Evolutionary conservation across 2,888 invertebrate genomes (phyloP).

Genomic region (Lepidochrysops patricia): DNA sequence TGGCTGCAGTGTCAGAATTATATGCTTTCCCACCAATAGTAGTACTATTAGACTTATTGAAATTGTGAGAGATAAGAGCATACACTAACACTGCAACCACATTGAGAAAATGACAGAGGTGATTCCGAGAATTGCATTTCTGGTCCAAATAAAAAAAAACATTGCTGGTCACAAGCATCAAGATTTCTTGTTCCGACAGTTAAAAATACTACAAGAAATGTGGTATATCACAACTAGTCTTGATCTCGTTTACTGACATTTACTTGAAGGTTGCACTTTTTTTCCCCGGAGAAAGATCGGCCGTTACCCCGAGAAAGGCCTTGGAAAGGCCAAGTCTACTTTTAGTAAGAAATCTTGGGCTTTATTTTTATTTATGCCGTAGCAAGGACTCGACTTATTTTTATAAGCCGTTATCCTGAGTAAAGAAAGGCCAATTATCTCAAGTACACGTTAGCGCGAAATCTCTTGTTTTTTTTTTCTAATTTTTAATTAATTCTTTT

Average conservation of each 20-base stretch:
- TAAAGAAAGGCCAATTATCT: no score
- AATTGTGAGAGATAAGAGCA: no score
- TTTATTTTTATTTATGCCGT: not conserved
- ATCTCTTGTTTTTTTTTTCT: not conserved
- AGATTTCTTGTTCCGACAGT: not conserved
- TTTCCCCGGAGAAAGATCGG: constrained; percentile 59
- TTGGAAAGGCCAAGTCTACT: constrained; percentile 30
- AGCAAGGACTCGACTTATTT: no score
- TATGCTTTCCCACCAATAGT: no score
- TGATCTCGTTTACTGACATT: constrained; percentile 32
- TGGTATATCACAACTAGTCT: constrained; percentile 22
- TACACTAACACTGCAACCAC: no score
- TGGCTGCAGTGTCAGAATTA: no score
- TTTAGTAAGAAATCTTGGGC: not conserved
- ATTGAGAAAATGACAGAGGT: no score
- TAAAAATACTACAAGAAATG: not conserved
- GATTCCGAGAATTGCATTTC: no score
- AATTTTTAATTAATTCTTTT: no score
- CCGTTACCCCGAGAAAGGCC: constrained; percentile 51
- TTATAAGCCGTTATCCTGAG: no score
- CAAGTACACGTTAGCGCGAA: no score
- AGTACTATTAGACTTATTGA: no score
- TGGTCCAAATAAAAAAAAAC: not conserved
- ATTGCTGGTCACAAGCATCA: not conserved
- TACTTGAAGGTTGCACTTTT: constrained; percentile 35